Base-by-base conservation (phyloP, 2,888 invertebrate genomes). In the Strigamia maritima region DNA sequence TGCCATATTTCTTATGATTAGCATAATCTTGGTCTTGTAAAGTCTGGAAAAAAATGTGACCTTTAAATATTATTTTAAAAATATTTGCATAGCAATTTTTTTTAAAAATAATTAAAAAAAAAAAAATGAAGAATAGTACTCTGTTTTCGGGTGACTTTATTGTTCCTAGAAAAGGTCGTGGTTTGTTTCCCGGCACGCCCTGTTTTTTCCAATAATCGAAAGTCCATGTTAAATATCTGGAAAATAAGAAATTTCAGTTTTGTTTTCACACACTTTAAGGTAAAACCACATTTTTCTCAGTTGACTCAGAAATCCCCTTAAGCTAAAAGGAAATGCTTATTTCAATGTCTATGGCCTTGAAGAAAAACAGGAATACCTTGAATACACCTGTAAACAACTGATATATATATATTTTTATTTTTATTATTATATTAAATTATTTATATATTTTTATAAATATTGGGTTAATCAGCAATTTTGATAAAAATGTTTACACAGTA, bases 191-290 rank as follows among this genome's bases (percentile, higher is more conserved):
- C n/a, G 28, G 28, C 24, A 75, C 35, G n/a, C 75, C 75, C 26
- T 75, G 75, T 35, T 75, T 75, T 75, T 75, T 22, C 75, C 75
- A 75, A 26, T 75, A 75, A 75, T 75, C 75, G 16, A 24, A 75
- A 75, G 28, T 35, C 75, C 75, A 75, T 26, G 75, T 75, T n/a
- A 75, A 35, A 75, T 75, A 75, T n/a, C 75, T 75, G n/a, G 19
- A 22, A 75, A 75, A 28, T 12, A 7, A 28, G 26, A 75, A 44
- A 44, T 10, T 44, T 16, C 6, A 16, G 40, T 10, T 44, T 31
- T 31, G 6, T 4, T 31, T 31, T 6, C 6, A 31, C 31, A 2
- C 31, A 31, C 31, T 2, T 31, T 31, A 31, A 31, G n/a, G 31
- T 31, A 31, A 6, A 31, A 4, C 31, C 31, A 31, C 31, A 31